Percentiles rank a stretch among this genome's conserved stretches.
Conservation (phyloP, 2,888 invertebrate species). For the Phalangium opilio region DNA sequence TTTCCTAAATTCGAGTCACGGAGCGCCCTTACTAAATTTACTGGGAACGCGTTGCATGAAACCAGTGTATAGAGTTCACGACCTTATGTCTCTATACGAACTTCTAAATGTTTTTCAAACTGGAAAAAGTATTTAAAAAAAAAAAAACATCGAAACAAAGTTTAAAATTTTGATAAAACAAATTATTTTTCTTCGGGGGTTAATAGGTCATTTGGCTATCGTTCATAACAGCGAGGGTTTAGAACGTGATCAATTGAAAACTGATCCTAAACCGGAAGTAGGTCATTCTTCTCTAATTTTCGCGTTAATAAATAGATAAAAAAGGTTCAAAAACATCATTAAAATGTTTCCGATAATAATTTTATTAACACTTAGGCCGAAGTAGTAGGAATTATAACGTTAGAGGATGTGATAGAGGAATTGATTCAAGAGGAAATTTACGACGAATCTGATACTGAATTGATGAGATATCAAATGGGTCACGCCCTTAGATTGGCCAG, state of each 20-base stretch:
- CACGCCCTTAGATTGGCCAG: no score
- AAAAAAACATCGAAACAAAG: no score
- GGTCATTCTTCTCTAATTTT: not conserved
- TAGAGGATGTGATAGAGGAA: slow-evolving; percentile 31
- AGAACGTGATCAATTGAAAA: no score
- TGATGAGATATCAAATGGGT: no score
- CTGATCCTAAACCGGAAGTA: no score
- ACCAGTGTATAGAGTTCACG: slow-evolving; percentile 22
- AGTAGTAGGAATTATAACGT: slow-evolving; percentile 21
- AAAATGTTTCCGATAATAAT: no score
- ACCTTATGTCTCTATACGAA: slow-evolving; percentile 28
- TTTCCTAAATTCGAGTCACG: slow-evolving; percentile 25
- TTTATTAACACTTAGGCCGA: no score
- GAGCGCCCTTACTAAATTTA: slow-evolving; percentile 23
- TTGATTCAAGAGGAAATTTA: slow-evolving; percentile 30
- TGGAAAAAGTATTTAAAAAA: slow-evolving; percentile 29
- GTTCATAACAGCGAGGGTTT: no score
- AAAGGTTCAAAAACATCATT: no score
- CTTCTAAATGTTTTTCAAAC: slow-evolving; percentile 30
- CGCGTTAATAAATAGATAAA: not conserved
- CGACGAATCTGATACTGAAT: slow-evolving; percentile 26
- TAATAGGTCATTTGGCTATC: no score
- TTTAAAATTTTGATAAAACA: no score
- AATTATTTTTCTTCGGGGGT: no score
- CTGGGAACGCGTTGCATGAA: slow-evolving; percentile 20